A percentile compares a stretch with the other conserved stretches of the same genome.
Evolutionary conservation across 2,113 vertebrate genomes (phyloP).

Genomic region (Craseonycteris thonglongyai): DNA sequence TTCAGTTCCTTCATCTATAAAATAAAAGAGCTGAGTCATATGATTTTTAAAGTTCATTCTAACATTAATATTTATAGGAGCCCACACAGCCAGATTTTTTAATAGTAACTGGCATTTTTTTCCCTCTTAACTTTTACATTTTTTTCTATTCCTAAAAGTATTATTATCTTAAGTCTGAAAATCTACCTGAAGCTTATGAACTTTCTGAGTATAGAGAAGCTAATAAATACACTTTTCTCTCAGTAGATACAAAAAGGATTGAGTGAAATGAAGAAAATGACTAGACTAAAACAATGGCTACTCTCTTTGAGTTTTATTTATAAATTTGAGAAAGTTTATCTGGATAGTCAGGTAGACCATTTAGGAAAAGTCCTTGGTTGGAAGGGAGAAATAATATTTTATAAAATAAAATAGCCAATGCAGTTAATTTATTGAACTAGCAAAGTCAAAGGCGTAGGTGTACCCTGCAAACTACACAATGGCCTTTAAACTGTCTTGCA

Average conservation of each 20-base stretch:
- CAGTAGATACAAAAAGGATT: neutral
- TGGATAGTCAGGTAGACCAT: neutral
- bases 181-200: neutral
- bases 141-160: constrained; percentile 10
- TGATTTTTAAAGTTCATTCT: constrained; percentile 2
- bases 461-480: neutral
- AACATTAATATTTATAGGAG: neutral
- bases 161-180: constrained; percentile 27
- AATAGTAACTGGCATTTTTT: neutral
- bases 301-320: neutral
- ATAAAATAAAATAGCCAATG: neutral
- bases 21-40: neutral
- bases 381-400: neutral
- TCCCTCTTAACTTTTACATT: neutral
- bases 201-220: neutral
- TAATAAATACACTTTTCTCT: constrained; percentile 1
- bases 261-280: constrained; percentile 5
- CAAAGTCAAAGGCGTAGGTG: neutral
- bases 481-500: neutral
- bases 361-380: constrained; percentile 4
- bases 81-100: neutral
- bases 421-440: neutral
- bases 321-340: constrained; percentile 10
- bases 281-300: neutral
- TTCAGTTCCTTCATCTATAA: constrained; percentile 9